These are phyloP conservation scores for Grapholita molesta DNA, from an alignment of 1,140 invertebrate species.

Conservation along the genomic window DNA sequence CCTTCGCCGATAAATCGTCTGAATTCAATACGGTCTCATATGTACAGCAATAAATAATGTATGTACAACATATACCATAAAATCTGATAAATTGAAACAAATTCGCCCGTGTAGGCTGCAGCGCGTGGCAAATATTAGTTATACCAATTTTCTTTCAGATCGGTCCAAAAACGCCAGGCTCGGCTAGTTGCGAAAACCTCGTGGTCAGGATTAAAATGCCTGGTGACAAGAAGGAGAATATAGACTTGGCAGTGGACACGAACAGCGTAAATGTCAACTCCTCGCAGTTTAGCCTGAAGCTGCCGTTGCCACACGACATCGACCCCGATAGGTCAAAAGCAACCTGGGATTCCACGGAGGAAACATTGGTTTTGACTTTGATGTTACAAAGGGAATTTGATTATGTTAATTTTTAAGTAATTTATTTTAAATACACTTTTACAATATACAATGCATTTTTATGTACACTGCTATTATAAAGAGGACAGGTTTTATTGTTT, in stretches of 20 bases:
- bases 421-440: neutral
- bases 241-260: slow-evolving; percentile 84
- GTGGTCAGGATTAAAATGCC: slow-evolving; percentile 86
- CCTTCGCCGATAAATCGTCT: too few species aligned
- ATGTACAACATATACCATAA: too few species aligned
- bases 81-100: too few species aligned
- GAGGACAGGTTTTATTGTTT: too few species aligned
- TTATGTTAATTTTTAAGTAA: slow-evolving; percentile 87
- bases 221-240: slow-evolving; percentile 82
- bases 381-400: slow-evolving; percentile 87
- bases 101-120: too few species aligned
- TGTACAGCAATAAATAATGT: too few species aligned
- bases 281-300: slow-evolving; percentile 82
- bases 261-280: slow-evolving; percentile 82
- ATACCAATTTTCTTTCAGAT: slow-evolving; percentile 79
- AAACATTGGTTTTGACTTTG: slow-evolving; percentile 84
- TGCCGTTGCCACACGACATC: slow-evolving; percentile 88
- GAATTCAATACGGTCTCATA: too few species aligned
- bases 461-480: neutral
- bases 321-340: slow-evolving; percentile 89
- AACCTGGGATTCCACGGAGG: slow-evolving; percentile 85
- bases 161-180: slow-evolving; percentile 88
- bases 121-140: too few species aligned
- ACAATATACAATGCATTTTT: too few species aligned
- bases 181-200: slow-evolving; percentile 92